These are phyloP conservation scores for Helogale parvula DNA, from an alignment of 2,113 vertebrate genomes.

Conservation along the genomic window DNA sequence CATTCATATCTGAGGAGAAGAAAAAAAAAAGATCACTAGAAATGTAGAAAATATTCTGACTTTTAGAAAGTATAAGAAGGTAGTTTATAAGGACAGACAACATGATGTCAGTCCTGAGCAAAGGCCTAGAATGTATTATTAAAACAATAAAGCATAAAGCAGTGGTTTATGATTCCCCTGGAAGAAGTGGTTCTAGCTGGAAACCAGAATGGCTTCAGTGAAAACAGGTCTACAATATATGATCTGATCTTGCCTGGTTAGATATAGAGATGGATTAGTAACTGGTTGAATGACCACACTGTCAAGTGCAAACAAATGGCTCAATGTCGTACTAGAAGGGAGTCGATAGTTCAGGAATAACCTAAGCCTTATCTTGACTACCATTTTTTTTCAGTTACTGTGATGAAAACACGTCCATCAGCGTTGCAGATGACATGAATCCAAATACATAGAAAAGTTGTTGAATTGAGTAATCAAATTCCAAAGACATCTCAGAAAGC, in stretches of 20 bases:
- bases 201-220: background rate
- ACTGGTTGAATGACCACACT: background rate
- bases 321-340: background rate
- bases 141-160: conserved; percentile 4
- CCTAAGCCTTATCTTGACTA: background rate
- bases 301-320: background rate
- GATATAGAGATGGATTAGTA: background rate
- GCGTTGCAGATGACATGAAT: background rate
- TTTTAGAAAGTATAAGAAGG: background rate
- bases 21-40: background rate
- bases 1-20: conserved; percentile 10
- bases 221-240: background rate
- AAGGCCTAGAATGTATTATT: conserved; percentile 9
- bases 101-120: background rate
- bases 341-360: background rate
- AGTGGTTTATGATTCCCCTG: background rate
- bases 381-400: background rate
- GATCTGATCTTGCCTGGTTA: background rate
- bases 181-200: conserved; percentile 1
- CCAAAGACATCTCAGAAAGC: background rate
- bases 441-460: background rate
- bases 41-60: conserved; percentile 33
- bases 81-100: conserved; percentile 1
- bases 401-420: background rate
- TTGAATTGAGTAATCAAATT: background rate